Conservation (phyloP, 2,113 vertebrate species). For the Etheostoma spectabile region DNA sequence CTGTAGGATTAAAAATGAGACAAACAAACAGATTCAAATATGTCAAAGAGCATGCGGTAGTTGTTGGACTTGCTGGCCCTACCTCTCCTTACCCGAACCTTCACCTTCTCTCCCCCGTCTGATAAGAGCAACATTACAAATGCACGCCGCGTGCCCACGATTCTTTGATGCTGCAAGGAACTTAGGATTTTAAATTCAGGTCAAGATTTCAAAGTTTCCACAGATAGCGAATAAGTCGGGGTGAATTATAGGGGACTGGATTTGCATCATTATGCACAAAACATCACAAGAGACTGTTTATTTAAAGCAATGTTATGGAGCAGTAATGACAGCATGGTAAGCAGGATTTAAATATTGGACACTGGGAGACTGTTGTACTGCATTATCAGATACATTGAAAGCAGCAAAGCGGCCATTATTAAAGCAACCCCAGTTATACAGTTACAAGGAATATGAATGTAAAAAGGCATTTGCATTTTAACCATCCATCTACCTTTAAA, state of each 20-base stretch:
- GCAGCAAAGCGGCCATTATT: not conserved
- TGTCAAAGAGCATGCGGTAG: not conserved
- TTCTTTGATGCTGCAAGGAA: conserved; percentile 24
- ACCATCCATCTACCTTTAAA: not conserved
- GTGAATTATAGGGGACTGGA: not conserved
- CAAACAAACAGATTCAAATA: not conserved
- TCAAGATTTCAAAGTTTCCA: not conserved
- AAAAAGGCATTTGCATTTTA: not conserved
- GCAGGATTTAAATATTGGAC: not conserved
- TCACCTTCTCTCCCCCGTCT: conserved; percentile 4
- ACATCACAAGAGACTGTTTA: not conserved
- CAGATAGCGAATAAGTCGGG: not conserved
- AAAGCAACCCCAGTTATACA: not conserved
- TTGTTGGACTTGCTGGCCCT: not conserved
- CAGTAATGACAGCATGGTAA: not conserved
- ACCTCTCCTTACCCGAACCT: not conserved
- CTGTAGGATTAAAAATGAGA: not conserved
- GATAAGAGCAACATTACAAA: conserved; percentile 5
- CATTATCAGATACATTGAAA: not conserved
- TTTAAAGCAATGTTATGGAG: not conserved
- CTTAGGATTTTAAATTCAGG: conserved; percentile 27
- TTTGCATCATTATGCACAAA: not conserved
- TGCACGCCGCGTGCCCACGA: conserved; percentile 1
- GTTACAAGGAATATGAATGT: not conserved
- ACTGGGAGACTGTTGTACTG: not conserved